phyloP scores from a whole-genome alignment of 2,888 invertebrate species.

The Thumatha senex region DNA sequence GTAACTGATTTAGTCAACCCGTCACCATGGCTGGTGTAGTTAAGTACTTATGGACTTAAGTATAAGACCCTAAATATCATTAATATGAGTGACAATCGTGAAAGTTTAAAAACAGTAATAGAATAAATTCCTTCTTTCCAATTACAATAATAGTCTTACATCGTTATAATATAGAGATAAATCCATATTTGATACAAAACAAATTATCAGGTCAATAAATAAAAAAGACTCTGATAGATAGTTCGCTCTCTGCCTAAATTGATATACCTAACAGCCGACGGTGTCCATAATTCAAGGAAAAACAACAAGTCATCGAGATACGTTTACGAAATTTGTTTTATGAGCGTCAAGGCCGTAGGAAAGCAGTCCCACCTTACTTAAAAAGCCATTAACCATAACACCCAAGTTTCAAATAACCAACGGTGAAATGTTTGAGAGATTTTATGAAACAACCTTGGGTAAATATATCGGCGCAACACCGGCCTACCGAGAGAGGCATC shows the following conservation, averaged over 20 bases:
- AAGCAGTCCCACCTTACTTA: constrained; percentile 47
- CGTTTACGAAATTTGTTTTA: constrained; percentile 34
- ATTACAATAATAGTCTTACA: too few species aligned
- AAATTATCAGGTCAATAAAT: not conserved
- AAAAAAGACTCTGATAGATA: not conserved
- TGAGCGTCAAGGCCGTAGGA: constrained; percentile 29
- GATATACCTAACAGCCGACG: constrained; percentile 6
- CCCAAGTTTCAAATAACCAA: constrained; percentile 27
- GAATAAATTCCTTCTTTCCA: too few species aligned
- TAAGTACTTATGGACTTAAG: too few species aligned
- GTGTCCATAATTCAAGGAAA: constrained; percentile 1
- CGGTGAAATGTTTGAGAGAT: constrained; percentile 32
- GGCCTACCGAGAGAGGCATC: too few species aligned
- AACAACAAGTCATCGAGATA: constrained; percentile 35
- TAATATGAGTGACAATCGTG: too few species aligned
- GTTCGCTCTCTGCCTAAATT: constrained; percentile 2
- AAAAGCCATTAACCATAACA: constrained; percentile 50
- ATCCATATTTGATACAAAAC: not conserved
- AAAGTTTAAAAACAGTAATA: too few species aligned
- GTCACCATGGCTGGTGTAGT: too few species aligned
- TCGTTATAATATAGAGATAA: too few species aligned
- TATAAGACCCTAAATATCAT: too few species aligned
- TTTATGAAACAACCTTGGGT: constrained; percentile 26
- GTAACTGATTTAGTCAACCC: too few species aligned
- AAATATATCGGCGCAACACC: too few species aligned